A percentile compares a stretch with the other conserved stretches of the same genome.
These are phyloP conservation scores for Sturmia bella DNA, from an alignment of 2,888 invertebrate species.

Conservation along the genomic window DNA sequence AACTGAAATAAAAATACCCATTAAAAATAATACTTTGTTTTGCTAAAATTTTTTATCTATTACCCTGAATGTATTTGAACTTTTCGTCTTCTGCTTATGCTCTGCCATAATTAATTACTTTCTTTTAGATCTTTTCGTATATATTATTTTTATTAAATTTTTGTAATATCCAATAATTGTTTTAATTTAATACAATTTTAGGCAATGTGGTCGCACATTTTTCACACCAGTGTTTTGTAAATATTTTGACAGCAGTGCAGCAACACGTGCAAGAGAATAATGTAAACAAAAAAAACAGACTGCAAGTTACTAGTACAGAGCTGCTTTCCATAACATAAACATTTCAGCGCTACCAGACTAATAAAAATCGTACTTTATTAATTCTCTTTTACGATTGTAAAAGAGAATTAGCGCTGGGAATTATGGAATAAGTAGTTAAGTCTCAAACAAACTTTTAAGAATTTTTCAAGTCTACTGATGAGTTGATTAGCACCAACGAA, in stretches of 20 bases:
- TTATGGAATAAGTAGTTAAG: no score
- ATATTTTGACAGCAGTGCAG: constrained; percentile 52
- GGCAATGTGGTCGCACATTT: constrained; percentile 65
- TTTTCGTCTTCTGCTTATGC: constrained; percentile 85
- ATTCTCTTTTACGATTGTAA: no score
- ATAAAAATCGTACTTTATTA: not conserved
- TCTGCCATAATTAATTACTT: constrained; percentile 60
- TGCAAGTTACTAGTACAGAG: not conserved
- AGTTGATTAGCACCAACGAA: no score
- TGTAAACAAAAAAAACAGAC: constrained; percentile 36
- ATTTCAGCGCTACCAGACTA: constrained; percentile 13
- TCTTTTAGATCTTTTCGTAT: constrained; percentile 10
- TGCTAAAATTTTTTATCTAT: not conserved
- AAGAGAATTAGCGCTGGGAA: no score
- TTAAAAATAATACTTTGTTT: no score
- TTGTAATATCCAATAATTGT: not conserved
- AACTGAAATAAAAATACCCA: constrained; percentile 84
- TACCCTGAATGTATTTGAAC: constrained; percentile 90
- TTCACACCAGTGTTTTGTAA: constrained; percentile 27
- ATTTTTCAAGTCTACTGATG: no score
- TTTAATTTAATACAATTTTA: constrained; percentile 17
- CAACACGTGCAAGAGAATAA: constrained; percentile 46
- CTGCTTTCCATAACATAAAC: not conserved
- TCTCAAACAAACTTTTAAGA: no score
- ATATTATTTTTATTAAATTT: not conserved